Conservation (phyloP, 2,797 vertebrate species). For the Thaleichthys pacificus region DNA sequence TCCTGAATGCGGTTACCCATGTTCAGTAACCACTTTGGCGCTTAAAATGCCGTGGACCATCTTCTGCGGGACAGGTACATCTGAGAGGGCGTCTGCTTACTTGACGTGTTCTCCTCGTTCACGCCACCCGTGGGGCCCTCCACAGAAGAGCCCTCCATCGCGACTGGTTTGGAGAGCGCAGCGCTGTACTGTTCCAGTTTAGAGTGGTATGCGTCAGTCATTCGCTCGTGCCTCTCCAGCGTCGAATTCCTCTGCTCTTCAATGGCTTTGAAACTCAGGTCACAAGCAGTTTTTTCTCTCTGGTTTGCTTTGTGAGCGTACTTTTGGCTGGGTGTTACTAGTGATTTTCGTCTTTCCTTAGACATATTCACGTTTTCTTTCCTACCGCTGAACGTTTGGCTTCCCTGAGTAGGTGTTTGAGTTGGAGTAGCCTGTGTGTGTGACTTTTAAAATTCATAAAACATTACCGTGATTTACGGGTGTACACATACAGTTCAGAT, state of each 20-base stretch:
- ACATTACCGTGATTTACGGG: not conserved
- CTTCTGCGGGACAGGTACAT: slow-evolving; percentile 4
- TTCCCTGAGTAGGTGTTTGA: not conserved
- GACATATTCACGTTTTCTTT: not conserved
- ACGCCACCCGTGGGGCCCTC: not conserved
- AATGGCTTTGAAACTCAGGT: slow-evolving; percentile 3
- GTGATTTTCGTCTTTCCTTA: not conserved
- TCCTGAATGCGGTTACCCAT: not conserved
- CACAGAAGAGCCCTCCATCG: too few relatives aligned
- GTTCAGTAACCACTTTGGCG: not conserved
- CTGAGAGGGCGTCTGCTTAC: not conserved
- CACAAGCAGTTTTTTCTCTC: not conserved
- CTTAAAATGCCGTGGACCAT: slow-evolving; percentile 21
- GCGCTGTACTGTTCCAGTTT: slow-evolving; percentile 9
- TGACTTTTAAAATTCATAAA: too few relatives aligned
- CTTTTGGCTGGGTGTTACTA: slow-evolving; percentile 12
- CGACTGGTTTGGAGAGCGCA: not conserved
- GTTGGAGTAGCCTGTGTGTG: not conserved
- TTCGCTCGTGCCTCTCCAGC: not conserved
- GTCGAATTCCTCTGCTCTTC: not conserved
- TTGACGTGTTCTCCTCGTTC: not conserved
- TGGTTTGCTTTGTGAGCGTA: slow-evolving; percentile 18
- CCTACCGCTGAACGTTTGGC: not conserved
- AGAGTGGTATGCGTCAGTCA: not conserved
- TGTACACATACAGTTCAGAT: slow-evolving; percentile 1